Evolutionary conservation across 1,140 invertebrate genomes (phyloP).

Genomic region (Drosophila miranda): DNA sequence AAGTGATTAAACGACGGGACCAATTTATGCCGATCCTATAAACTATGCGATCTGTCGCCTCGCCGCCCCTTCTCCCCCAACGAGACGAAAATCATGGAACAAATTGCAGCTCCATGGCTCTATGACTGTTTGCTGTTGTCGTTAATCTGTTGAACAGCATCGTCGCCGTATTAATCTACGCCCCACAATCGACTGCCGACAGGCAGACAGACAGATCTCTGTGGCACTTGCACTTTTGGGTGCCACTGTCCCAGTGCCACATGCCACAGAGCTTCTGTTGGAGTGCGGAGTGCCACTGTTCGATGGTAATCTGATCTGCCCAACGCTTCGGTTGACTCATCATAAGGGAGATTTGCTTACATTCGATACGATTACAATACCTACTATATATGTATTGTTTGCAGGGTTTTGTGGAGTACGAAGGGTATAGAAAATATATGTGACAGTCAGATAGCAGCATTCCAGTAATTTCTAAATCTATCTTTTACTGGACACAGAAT

Average conservation of each 20-base stretch:
- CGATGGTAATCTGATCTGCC: conserved; percentile 31
- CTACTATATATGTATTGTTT: neutral
- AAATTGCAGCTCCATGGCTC: conserved; percentile 13
- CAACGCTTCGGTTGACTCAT: conserved; percentile 57
- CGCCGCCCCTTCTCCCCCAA: no score
- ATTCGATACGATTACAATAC: neutral
- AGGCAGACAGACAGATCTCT: conserved; percentile 4
- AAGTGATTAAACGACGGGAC: conserved; percentile 25
- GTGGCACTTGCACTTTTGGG: conserved; percentile 37
- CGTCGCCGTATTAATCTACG: conserved; percentile 9
- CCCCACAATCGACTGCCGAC: conserved; percentile 3
- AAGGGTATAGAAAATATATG: no score
- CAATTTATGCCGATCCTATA: conserved; percentile 19
- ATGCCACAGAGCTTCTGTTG: no score
- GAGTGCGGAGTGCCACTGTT: no score
- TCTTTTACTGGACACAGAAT: no score
- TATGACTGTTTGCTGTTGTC: conserved; percentile 1
- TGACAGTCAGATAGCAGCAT: no score
- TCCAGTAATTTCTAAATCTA: no score
- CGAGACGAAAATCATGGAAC: neutral
- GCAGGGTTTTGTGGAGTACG: conserved; percentile 1
- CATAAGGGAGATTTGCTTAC: conserved; percentile 47
- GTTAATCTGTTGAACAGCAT: conserved; percentile 25
- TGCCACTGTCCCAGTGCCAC: no score
- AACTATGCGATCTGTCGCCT: conserved; percentile 9